phyloP scores from a whole-genome alignment of 2,888 invertebrate species.

The Phalangium opilio region DNA sequence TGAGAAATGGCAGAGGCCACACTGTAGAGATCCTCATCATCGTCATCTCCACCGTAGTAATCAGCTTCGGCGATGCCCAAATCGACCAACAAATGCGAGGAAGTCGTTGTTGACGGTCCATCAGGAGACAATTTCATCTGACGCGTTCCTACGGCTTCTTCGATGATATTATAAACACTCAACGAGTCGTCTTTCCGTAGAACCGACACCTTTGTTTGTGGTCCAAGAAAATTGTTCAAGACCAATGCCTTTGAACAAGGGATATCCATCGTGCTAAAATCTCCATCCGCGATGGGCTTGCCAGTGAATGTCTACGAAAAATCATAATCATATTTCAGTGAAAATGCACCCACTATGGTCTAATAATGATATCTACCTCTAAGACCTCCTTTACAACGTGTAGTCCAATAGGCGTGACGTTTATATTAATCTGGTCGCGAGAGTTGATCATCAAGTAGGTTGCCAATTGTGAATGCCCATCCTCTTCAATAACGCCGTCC shows the following conservation, averaged over 20 bases:
- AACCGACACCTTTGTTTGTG: constrained; percentile 10
- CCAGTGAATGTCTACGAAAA: background rate
- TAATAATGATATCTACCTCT: constrained; percentile 25
- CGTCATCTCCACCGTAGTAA: too few species aligned
- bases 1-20: too few species aligned
- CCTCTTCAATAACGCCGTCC: constrained; percentile 13
- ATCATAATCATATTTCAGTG: too few species aligned
- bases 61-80: too few species aligned
- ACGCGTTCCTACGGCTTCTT: too few species aligned
- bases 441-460: constrained; percentile 53
- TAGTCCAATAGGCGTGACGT: constrained; percentile 49
- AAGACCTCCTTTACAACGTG: constrained; percentile 38
- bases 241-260: background rate
- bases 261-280: background rate
- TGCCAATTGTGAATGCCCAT: constrained; percentile 32
- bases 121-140: too few species aligned
- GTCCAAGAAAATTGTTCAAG: constrained; percentile 14
- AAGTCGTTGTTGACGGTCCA: too few species aligned
- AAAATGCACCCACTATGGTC: too few species aligned
- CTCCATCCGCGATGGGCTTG: background rate
- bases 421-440: constrained; percentile 48
- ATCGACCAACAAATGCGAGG: too few species aligned
- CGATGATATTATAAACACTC: too few species aligned
- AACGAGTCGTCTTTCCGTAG: constrained; percentile 1
- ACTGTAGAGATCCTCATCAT: too few species aligned